A percentile compares a stretch with the other conserved stretches of the same genome.
Evolutionary conservation across 2,888 invertebrate species (phyloP).

Genomic region (Thymelicus sylvestris): DNA sequence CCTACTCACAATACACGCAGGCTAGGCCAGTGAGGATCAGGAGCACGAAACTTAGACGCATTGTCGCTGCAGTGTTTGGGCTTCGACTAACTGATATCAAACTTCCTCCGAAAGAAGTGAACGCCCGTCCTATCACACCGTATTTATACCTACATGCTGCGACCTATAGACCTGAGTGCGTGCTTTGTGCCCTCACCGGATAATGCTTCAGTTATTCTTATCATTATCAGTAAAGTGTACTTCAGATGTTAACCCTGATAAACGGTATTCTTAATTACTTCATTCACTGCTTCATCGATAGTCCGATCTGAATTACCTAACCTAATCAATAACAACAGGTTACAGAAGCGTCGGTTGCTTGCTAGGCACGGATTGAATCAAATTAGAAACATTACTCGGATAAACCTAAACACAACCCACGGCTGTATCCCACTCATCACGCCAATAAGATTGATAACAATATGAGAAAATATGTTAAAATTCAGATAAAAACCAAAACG

Average conservation of each 20-base stretch:
- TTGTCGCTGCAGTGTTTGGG: conserved; percentile 43
- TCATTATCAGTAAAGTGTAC: neutral
- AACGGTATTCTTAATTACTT: neutral
- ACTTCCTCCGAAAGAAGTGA: conserved; percentile 67
- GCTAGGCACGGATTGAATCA: no score
- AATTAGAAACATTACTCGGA: no score
- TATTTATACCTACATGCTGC: conserved; percentile 55
- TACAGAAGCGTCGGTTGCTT: no score
- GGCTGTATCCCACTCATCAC: no score
- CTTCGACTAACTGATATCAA: conserved; percentile 48
- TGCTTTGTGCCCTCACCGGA: conserved; percentile 43
- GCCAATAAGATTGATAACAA: no score
- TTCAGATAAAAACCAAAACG: no score
- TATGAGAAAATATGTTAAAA: no score
- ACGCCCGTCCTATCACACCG: conserved; percentile 64
- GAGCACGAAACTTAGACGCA: conserved; percentile 43
- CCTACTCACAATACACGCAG: conserved; percentile 58
- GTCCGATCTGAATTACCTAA: no score
- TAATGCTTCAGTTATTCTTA: conserved; percentile 37
- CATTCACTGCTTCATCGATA: no score
- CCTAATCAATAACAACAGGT: no score
- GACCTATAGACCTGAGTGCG: conserved; percentile 54
- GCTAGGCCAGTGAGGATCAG: conserved; percentile 48
- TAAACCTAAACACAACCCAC: no score
- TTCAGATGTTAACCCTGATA: conserved; percentile 23